Conservation (phyloP, 2,797 vertebrate genomes). For the Melanotaenia boesemani region DNA sequence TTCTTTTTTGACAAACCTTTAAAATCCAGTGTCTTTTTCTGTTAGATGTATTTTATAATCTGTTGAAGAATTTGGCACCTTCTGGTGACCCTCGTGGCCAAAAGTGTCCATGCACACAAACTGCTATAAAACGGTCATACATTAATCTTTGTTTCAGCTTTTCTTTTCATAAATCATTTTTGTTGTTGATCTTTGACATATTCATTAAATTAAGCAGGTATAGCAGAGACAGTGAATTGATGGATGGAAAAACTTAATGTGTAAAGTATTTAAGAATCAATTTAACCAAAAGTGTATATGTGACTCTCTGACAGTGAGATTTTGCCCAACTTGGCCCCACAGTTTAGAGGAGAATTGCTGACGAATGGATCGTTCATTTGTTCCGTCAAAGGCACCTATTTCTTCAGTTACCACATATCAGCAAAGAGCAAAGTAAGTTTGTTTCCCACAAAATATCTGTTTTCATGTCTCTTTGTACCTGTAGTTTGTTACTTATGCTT, state of each 20-base stretch:
- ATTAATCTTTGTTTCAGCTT: too few species aligned
- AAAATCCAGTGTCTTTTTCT: too few species aligned
- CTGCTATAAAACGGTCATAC: too few species aligned
- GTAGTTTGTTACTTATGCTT: background rate
- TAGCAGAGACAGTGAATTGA: background rate
- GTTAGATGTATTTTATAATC: too few species aligned
- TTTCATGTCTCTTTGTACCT: background rate
- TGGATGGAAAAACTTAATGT: background rate
- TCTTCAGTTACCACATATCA: constrained; percentile 73
- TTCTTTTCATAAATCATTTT: too few species aligned
- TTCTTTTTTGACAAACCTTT: too few species aligned
- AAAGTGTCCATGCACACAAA: too few species aligned
- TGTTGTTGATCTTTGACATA: too few species aligned
- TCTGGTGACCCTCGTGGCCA: too few species aligned
- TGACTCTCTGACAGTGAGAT: constrained; percentile 41
- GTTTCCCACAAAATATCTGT: background rate
- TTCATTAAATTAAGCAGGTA: background rate
- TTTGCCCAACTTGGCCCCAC: background rate
- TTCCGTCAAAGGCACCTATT: constrained; percentile 51
- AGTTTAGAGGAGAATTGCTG: constrained; percentile 25
- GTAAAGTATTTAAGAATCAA: background rate
- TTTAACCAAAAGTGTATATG: background rate
- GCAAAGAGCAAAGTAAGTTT: constrained; percentile 55
- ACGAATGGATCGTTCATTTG: constrained; percentile 41
- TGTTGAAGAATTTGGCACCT: too few species aligned